Percentiles rank a stretch among this genome's conserved stretches.
phyloP scores from a whole-genome alignment of 2,113 vertebrate species.

The Nyctereutes procyonoides region DNA sequence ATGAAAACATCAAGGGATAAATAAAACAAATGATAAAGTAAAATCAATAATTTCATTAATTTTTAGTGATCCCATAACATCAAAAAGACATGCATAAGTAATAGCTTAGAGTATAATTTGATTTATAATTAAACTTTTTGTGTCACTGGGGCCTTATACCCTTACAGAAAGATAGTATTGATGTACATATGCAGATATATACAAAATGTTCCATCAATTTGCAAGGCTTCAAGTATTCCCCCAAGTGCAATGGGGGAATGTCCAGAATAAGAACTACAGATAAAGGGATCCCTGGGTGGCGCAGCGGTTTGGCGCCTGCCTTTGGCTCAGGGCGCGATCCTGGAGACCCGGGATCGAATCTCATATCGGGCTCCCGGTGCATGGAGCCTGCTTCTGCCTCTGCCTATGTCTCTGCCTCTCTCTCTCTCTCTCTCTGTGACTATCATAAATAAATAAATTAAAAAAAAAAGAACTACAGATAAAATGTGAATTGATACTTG shows the following conservation, averaged over 20 bases:
- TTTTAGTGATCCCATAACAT: not conserved
- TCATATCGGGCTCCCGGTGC: no score
- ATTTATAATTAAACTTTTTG: not conserved
- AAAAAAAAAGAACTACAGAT: not conserved
- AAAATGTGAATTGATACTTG: not conserved
- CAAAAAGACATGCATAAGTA: not conserved
- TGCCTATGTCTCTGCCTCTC: no score
- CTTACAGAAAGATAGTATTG: not conserved
- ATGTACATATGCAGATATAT: not conserved
- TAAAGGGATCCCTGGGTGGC: no score
- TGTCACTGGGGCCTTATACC: not conserved
- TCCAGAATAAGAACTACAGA: not conserved
- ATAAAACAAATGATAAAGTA: constrained; percentile 17
- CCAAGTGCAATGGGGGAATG: not conserved
- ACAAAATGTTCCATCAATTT: constrained; percentile 8
- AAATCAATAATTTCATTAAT: constrained; percentile 18
- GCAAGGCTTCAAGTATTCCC: not conserved
- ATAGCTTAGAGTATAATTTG: not conserved
- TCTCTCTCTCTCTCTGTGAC: no score
- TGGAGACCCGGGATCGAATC: no score
- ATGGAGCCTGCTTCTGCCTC: no score
- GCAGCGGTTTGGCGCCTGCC: no score
- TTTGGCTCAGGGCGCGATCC: no score
- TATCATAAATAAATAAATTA: no score
- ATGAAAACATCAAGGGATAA: not conserved